Conservation (phyloP, 2,797 vertebrate genomes). For the Enteromius radiatus region DNA sequence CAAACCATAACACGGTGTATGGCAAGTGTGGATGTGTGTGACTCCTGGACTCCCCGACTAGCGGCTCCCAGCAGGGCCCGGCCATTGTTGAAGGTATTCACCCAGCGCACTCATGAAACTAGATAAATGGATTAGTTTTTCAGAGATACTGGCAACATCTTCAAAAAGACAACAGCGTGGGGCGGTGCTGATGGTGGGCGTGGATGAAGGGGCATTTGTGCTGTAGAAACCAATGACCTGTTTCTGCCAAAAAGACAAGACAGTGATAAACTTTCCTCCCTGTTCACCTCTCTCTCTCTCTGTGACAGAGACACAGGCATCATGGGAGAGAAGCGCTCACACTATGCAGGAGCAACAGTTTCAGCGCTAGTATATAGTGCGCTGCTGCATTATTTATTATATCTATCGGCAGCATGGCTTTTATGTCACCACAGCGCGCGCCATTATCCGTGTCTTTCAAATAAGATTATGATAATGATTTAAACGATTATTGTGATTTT, state of each 20-base stretch:
- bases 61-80: slow-evolving; percentile 74
- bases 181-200: slow-evolving; percentile 46
- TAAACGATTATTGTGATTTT: background rate
- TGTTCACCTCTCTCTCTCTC: slow-evolving; percentile 60
- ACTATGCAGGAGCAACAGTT: slow-evolving; percentile 10
- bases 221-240: slow-evolving; percentile 80
- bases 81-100: slow-evolving; percentile 79
- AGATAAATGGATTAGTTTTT: slow-evolving; percentile 88
- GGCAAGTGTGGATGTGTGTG: slow-evolving; percentile 49
- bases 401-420: background rate
- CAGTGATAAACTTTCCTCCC: slow-evolving; percentile 90
- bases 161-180: slow-evolving; percentile 76
- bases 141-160: slow-evolving; percentile 82
- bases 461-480: slow-evolving; percentile 24
- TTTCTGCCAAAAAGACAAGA: slow-evolving; percentile 86
- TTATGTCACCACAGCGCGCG: background rate
- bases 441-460: background rate
- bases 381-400: slow-evolving; percentile 12
- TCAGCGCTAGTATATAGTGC: background rate
- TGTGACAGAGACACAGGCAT: slow-evolving; percentile 19
- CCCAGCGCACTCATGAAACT: slow-evolving; percentile 79
- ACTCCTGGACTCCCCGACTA: slow-evolving; percentile 69
- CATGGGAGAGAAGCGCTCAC: background rate
- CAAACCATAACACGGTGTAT: slow-evolving; percentile 69
- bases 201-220: slow-evolving; percentile 72